These are phyloP conservation scores for Prunella strophiata DNA, from an alignment of 2,797 vertebrate genomes.

Conservation along the genomic window DNA sequence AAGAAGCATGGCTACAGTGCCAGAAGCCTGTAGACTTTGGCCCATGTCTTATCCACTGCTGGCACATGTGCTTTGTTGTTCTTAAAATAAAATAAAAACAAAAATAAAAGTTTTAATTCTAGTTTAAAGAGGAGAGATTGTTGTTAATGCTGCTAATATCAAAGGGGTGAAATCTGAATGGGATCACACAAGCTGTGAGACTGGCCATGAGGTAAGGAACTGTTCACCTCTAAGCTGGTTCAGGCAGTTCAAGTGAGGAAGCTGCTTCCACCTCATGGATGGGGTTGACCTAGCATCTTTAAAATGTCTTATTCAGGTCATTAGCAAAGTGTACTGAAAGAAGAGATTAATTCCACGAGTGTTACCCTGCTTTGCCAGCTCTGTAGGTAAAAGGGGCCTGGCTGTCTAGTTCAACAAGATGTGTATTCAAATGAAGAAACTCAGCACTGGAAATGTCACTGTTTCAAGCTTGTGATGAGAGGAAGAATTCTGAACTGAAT, in stretches of 20 bases:
- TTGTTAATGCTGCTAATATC: not conserved
- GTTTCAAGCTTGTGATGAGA: not conserved
- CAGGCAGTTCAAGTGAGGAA: not conserved
- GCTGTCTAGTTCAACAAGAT: not conserved
- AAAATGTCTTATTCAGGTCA: not conserved
- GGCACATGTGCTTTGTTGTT: slow-evolving; percentile 51
- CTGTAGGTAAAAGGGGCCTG: not conserved
- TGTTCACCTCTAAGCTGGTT: not conserved
- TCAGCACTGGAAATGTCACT: not conserved
- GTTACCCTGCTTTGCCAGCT: not conserved
- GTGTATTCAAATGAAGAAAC: not conserved
- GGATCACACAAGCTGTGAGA: not conserved
- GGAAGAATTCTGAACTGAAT: not conserved
- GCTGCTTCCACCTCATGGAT: not conserved
- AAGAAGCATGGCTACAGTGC: slow-evolving; percentile 76
- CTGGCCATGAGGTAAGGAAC: not conserved
- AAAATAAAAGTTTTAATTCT: not conserved
- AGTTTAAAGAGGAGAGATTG: not conserved
- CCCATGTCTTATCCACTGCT: slow-evolving; percentile 76
- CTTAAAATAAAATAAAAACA: not conserved
- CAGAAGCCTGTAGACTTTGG: slow-evolving; percentile 84
- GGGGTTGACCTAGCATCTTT: not conserved
- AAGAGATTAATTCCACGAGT: not conserved
- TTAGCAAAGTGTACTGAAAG: not conserved
- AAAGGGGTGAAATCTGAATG: not conserved